A percentile compares a stretch with the other conserved stretches of the same genome.
Evolutionary conservation across 2,888 invertebrate genomes (phyloP).

Genomic region (Macrophya annulata): DNA sequence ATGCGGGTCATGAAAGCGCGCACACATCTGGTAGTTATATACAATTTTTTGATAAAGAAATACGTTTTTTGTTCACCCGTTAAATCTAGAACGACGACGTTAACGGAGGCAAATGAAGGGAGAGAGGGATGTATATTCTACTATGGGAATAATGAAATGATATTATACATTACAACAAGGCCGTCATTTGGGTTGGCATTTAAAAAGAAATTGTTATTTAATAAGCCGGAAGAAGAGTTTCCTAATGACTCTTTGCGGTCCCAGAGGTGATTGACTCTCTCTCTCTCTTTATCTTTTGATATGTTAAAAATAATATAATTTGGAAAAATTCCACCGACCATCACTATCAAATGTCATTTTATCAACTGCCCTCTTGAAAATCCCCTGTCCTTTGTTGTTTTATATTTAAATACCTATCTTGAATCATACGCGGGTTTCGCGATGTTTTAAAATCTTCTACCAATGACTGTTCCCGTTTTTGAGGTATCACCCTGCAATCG

Average conservation of each 20-base stretch:
- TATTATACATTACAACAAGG: conserved; percentile 35
- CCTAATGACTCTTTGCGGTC: conserved; percentile 59
- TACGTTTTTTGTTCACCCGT: background rate
- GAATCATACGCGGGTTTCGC: background rate
- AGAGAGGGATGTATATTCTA: background rate
- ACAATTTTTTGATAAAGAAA: background rate
- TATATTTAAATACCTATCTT: background rate
- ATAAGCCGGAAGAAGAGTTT: conserved; percentile 48
- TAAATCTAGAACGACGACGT: conserved; percentile 21
- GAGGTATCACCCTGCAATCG: conserved; percentile 17
- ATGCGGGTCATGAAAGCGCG: background rate
- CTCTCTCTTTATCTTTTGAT: background rate
- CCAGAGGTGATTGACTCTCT: conserved; percentile 27
- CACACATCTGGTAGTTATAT: conserved; percentile 2
- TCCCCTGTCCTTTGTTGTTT: background rate
- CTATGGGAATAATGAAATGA: background rate
- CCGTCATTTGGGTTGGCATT: conserved; percentile 45
- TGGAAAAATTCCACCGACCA: background rate
- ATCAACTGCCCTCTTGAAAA: background rate
- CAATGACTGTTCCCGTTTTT: conserved; percentile 28
- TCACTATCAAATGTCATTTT: conserved; percentile 3
- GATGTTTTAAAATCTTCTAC: background rate
- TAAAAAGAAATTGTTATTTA: conserved; percentile 33
- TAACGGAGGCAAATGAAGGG: conserved; percentile 5
- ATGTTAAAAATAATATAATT: background rate